These are phyloP conservation scores for Celastrina argiolus DNA, from an alignment of 2,888 invertebrate genomes.

Conservation along the genomic window DNA sequence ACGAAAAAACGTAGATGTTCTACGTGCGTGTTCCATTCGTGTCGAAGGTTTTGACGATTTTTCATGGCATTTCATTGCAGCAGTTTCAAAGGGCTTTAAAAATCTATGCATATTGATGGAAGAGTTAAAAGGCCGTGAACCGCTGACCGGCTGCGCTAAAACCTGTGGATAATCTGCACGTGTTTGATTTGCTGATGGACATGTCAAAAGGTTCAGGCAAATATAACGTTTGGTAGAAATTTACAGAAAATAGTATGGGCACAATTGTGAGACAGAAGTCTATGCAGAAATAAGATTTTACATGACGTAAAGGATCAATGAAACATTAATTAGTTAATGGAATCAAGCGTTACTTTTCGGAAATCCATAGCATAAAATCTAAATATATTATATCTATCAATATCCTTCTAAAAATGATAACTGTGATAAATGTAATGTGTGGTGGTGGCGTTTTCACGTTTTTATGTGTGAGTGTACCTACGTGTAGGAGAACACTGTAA, in stretches of 20 bases:
- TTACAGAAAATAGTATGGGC: neutral
- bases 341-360: no score
- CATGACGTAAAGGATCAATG: no score
- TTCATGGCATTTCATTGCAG: neutral
- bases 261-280: no score
- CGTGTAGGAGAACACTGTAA: no score
- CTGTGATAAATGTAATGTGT: no score
- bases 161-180: neutral
- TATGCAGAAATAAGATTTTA: no score
- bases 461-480: no score
- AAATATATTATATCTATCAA: no score
- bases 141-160: neutral
- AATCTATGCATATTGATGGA: neutral
- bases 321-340: no score
- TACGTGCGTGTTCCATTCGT: neutral
- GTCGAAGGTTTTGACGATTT: neutral
- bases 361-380: no score
- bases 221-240: neutral
- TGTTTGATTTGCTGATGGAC: constrained; percentile 14
- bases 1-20: neutral
- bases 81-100: neutral
- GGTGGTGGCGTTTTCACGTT: no score
- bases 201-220: neutral
- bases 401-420: no score
- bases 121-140: neutral